Percentiles rank a stretch among this genome's conserved stretches.
Conservation (phyloP, 2,113 vertebrate genomes). For the Eidolon helvum region DNA sequence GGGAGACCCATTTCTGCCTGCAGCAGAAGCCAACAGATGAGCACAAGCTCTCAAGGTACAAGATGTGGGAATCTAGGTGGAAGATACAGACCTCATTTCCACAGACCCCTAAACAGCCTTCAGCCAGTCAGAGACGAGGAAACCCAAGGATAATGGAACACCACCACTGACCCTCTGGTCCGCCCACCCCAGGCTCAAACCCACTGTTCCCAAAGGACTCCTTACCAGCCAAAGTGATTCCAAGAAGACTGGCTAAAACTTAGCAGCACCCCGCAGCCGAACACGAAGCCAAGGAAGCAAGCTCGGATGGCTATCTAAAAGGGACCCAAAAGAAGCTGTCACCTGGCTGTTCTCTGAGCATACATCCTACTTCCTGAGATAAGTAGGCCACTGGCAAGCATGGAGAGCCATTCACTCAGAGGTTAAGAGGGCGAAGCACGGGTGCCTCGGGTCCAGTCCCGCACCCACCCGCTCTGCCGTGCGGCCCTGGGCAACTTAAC, state of each 20-base stretch:
- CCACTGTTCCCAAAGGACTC: not conserved
- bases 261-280: conserved; percentile 93
- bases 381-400: not conserved
- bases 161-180: not conserved
- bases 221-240: conserved; percentile 97
- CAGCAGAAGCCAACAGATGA: not conserved
- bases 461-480: not conserved
- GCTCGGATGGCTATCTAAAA: conserved; percentile 94
- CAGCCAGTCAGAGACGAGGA: not conserved
- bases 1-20: not conserved
- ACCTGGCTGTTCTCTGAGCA: not conserved
- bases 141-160: not conserved
- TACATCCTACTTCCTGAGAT: not conserved
- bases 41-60: not conserved
- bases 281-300: conserved; percentile 94
- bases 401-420: not conserved
- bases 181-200: not conserved
- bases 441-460: not conserved
- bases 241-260: conserved; percentile 92
- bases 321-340: conserved; percentile 25
- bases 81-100: not conserved
- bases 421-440: not conserved
- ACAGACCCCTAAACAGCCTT: not conserved
- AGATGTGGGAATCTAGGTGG: not conserved
- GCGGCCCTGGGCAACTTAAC: not conserved